Percentiles rank a stretch among this genome's conserved stretches.
These are phyloP conservation scores for Zaprionus inermis DNA, from an alignment of 1,140 invertebrate genomes.

Conservation along the genomic window DNA sequence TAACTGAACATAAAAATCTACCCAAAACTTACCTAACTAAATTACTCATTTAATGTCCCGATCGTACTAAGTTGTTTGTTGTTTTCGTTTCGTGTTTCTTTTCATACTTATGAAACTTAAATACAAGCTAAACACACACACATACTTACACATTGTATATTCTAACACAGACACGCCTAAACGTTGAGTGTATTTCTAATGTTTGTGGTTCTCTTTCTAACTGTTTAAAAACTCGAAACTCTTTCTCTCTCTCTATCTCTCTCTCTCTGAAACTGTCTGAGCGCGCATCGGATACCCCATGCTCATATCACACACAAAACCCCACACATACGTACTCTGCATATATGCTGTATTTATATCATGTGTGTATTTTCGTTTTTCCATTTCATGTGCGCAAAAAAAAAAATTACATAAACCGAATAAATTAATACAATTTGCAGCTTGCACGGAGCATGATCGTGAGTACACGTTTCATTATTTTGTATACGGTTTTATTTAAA, in stretches of 20 bases:
- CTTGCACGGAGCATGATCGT: slow-evolving; percentile 93
- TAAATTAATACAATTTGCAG: slow-evolving; percentile 85
- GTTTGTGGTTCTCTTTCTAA: slow-evolving; percentile 41
- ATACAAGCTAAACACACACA: slow-evolving; percentile 24
- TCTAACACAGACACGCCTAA: slow-evolving; percentile 28
- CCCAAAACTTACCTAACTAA: slow-evolving; percentile 27
- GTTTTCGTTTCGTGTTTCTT: slow-evolving; percentile 59
- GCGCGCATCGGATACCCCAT: slow-evolving; percentile 26
- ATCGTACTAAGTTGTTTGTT: slow-evolving; percentile 74
- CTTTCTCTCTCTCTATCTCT: slow-evolving; percentile 9
- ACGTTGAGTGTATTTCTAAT: slow-evolving; percentile 53
- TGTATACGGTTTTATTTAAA: slow-evolving; percentile 54
- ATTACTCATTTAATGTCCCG: slow-evolving; percentile 72
- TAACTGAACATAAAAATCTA: slow-evolving; percentile 21
- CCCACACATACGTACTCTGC: slow-evolving; percentile 30
- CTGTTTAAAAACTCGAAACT: slow-evolving; percentile 13
- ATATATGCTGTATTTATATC: slow-evolving; percentile 70
- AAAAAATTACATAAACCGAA: slow-evolving; percentile 48
- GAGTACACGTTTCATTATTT: slow-evolving; percentile 87
- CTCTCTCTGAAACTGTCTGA: not conserved
- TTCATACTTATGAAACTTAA: slow-evolving; percentile 14
- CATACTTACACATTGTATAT: slow-evolving; percentile 19
- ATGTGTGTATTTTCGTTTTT: slow-evolving; percentile 74
- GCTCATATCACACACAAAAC: slow-evolving; percentile 26
- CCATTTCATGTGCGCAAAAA: slow-evolving; percentile 72